phyloP scores from a whole-genome alignment of 2,888 invertebrate genomes.

The Bedellia somnulentella region DNA sequence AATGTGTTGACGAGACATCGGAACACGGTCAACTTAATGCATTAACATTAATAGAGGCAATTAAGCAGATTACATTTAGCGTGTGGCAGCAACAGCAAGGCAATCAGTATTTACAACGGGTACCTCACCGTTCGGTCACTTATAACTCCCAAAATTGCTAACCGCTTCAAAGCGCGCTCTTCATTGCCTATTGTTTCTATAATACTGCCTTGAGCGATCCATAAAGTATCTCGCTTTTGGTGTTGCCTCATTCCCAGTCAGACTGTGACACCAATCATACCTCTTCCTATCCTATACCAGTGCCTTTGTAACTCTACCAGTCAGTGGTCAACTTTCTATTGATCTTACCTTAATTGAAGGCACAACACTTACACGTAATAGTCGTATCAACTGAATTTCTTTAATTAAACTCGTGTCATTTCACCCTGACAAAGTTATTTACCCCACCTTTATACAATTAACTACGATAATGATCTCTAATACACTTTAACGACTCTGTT shows the following conservation, averaged over 20 bases:
- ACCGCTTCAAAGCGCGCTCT: no score
- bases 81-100: slow-evolving; percentile 28
- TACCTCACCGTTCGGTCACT: no score
- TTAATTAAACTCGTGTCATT: slow-evolving; percentile 40
- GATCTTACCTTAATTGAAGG: slow-evolving; percentile 19
- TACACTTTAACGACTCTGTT: slow-evolving; percentile 32
- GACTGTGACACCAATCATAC: slow-evolving; percentile 22
- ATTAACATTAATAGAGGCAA: slow-evolving; percentile 50
- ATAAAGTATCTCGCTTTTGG: slow-evolving; percentile 30
- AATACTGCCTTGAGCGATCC: slow-evolving; percentile 40
- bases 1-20: slow-evolving; percentile 21
- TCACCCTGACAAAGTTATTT: no score
- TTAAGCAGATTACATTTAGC: slow-evolving; percentile 39
- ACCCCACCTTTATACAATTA: slow-evolving; percentile 32
- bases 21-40: slow-evolving; percentile 46
- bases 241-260: slow-evolving; percentile 31
- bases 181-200: slow-evolving; percentile 48
- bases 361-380: slow-evolving; percentile 15
- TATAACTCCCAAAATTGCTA: no score
- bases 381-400: slow-evolving; percentile 30
- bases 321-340: slow-evolving; percentile 10
- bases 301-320: slow-evolving; percentile 1
- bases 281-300: not conserved
- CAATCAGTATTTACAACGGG: slow-evolving; percentile 49
- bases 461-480: slow-evolving; percentile 42